A percentile compares a stretch with the other conserved stretches of the same genome.
Evolutionary conservation across 2,113 vertebrate species (phyloP).

Genomic region (Cnemophilus loriae): DNA sequence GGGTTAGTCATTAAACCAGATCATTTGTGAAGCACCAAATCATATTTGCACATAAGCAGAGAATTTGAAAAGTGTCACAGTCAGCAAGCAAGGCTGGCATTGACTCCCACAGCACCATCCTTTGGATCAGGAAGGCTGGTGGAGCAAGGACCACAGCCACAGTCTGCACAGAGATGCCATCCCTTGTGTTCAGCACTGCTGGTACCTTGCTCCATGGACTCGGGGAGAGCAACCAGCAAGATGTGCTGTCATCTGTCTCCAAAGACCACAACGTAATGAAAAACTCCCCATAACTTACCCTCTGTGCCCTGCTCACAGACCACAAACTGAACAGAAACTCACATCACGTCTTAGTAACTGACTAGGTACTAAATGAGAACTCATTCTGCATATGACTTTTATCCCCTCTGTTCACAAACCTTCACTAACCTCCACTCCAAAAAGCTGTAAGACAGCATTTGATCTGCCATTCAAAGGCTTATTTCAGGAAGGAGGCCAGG

Average conservation of each 20-base stretch:
- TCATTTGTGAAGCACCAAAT: background rate
- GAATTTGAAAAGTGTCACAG: background rate
- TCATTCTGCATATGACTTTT: background rate
- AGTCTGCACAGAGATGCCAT: background rate
- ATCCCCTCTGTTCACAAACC: background rate
- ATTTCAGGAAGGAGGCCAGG: background rate
- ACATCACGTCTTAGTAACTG: background rate
- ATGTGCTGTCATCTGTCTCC: background rate
- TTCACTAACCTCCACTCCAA: background rate
- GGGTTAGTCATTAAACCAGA: background rate
- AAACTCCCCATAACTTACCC: background rate
- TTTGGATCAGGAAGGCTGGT: background rate
- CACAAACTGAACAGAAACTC: background rate
- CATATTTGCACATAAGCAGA: background rate
- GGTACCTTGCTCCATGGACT: background rate
- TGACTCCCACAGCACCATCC: background rate
- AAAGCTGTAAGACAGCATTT: background rate
- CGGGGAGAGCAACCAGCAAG: background rate
- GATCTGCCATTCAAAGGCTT: background rate
- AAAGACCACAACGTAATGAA: background rate
- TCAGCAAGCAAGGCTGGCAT: background rate
- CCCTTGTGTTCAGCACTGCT: background rate
- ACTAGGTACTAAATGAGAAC: background rate
- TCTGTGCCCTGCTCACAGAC: background rate
- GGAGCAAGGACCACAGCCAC: background rate